Percentiles rank a stretch among this genome's conserved stretches.
These are phyloP conservation scores for Criorhina ranunculi DNA, from an alignment of 2,888 invertebrate species.

Conservation along the genomic window DNA sequence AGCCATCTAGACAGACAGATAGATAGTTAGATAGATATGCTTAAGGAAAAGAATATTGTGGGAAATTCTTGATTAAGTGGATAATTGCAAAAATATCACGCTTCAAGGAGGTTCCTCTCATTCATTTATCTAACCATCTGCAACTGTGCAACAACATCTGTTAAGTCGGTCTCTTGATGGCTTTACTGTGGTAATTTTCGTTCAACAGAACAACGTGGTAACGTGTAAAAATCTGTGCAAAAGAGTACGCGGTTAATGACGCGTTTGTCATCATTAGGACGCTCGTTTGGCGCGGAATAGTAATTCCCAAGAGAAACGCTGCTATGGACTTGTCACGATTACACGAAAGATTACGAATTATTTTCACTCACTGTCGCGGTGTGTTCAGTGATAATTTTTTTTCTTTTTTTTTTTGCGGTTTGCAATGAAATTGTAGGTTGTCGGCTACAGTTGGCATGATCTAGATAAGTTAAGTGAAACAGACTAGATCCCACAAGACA, in stretches of 20 bases:
- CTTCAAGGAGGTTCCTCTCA: constrained; percentile 64
- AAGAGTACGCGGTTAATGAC: constrained; percentile 56
- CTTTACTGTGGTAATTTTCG: constrained; percentile 40
- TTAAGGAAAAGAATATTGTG: constrained; percentile 50
- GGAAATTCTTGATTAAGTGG: constrained; percentile 72
- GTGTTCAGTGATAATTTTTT: constrained; percentile 37
- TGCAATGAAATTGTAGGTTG: constrained; percentile 57
- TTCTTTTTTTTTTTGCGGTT: constrained; percentile 27
- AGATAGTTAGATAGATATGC: constrained; percentile 1
- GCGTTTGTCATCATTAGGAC: constrained; percentile 68
- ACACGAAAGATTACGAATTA: constrained; percentile 58
- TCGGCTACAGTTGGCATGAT: constrained; percentile 43
- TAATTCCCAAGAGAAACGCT: constrained; percentile 33
- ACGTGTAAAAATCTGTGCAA: constrained; percentile 61
- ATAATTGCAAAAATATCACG: constrained; percentile 66
- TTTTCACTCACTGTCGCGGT: constrained; percentile 60
- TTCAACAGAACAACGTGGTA: constrained; percentile 31
- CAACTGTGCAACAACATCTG: constrained; percentile 32
- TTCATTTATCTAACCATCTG: constrained; percentile 37
- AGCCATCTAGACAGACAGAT: constrained; percentile 27
- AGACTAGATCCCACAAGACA: constrained; percentile 29
- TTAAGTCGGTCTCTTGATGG: constrained; percentile 17
- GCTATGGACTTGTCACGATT: constrained; percentile 41
- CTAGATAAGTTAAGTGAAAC: constrained; percentile 56
- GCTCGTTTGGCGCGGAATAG: constrained; percentile 3